These are phyloP conservation scores for Zelleria hepariella DNA, from an alignment of 2,888 invertebrate genomes.

Conservation along the genomic window DNA sequence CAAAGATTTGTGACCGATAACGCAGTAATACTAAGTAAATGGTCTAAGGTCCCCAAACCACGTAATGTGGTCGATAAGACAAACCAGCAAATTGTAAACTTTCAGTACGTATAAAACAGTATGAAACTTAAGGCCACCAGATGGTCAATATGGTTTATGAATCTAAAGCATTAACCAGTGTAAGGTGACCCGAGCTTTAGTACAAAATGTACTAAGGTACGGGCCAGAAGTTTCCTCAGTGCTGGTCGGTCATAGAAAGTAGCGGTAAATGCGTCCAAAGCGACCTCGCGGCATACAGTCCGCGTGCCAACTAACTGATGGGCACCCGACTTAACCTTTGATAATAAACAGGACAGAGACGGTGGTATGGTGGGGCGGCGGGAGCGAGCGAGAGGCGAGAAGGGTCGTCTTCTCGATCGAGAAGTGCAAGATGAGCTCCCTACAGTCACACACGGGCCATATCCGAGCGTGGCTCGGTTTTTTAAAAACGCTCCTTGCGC, in stretches of 20 bases:
- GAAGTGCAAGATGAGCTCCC: conserved; percentile 65
- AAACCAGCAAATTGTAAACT: background rate
- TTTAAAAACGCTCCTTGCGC: conserved; percentile 58
- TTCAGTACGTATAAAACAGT: background rate
- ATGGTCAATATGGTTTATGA: background rate
- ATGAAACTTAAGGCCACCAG: background rate
- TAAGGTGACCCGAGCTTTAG: background rate
- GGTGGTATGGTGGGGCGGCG: conserved; percentile 21
- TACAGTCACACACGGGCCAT: conserved; percentile 69
- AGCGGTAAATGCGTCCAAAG: conserved; percentile 41
- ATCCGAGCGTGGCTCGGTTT: conserved; percentile 63
- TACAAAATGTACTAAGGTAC: background rate
- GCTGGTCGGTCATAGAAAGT: conserved; percentile 35
- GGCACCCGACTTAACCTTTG: conserved; percentile 61
- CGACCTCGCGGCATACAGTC: conserved; percentile 60
- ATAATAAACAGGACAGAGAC: conserved; percentile 62
- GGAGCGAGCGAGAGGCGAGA: conserved; percentile 39
- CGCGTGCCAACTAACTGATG: conserved; percentile 67
- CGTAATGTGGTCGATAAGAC: background rate
- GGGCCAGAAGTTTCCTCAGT: background rate
- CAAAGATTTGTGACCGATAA: background rate
- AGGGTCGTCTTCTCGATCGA: conserved; percentile 67
- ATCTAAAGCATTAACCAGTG: background rate
- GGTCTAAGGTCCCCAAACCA: background rate
- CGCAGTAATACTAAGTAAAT: background rate